A percentile compares a stretch with the other conserved stretches of the same genome.
Evolutionary conservation across 2,888 invertebrate genomes (phyloP).

Genomic region (Ichneumoninae sp.): DNA sequence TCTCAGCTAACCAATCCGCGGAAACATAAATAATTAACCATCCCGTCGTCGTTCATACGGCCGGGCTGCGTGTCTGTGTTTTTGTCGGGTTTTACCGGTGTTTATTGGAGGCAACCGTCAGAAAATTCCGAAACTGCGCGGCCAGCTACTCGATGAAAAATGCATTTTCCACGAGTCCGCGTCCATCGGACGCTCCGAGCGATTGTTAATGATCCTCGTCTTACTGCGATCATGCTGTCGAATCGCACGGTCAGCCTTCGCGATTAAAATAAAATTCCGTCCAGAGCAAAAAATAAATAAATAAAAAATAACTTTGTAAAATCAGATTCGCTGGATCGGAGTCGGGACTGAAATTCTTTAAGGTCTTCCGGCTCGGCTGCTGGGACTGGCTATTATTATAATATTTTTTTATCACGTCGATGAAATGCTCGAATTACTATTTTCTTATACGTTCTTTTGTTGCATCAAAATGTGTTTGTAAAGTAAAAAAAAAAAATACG

Average conservation of each 20-base stretch:
- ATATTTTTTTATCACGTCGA: background rate
- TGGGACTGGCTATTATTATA: too few relatives aligned
- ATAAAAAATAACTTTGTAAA: background rate
- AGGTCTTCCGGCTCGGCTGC: background rate
- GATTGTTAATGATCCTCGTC: background rate
- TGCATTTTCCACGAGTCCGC: conserved; percentile 45
- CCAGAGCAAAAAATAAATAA: background rate
- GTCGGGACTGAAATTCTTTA: background rate
- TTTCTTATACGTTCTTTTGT: background rate
- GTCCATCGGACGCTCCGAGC: background rate
- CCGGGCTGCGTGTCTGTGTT: background rate
- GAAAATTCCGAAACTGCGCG: conserved; percentile 53
- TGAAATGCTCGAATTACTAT: background rate
- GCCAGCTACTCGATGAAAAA: conserved; percentile 60
- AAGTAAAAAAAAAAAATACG: background rate
- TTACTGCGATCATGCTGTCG: background rate
- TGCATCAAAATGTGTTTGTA: background rate
- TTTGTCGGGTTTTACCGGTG: conserved; percentile 52
- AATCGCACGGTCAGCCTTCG: background rate
- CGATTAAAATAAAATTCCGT: background rate
- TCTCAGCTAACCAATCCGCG: conserved; percentile 54
- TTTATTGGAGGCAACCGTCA: conserved; percentile 63
- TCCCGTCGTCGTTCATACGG: conserved; percentile 49
- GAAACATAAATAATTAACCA: conserved; percentile 67
- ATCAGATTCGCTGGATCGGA: conserved; percentile 18